Evolutionary conservation across 1,140 invertebrate genomes (phyloP).

Genomic region (Andricus grossulariae): DNA sequence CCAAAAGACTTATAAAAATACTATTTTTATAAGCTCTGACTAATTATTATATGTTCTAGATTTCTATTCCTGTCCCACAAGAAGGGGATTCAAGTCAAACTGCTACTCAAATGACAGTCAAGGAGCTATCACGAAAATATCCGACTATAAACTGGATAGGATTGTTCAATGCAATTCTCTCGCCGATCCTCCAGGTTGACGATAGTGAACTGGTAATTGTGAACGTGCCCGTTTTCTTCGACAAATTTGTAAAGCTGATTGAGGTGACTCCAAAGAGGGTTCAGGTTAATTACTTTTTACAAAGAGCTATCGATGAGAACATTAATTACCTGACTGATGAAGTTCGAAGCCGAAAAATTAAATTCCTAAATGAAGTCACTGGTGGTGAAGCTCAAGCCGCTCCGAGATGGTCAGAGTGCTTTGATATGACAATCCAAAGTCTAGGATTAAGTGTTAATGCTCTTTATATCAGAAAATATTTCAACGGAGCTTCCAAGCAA

Average conservation of each 20-base stretch:
- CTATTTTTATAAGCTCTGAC: no score
- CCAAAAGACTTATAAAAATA: no score
- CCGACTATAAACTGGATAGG: slow-evolving; percentile 7
- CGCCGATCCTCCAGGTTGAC: slow-evolving; percentile 54
- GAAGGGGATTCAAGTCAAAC: not conserved
- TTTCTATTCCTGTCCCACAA: slow-evolving; percentile 76
- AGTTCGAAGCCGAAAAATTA: slow-evolving; percentile 81
- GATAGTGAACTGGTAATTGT: not conserved
- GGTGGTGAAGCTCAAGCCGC: slow-evolving; percentile 83
- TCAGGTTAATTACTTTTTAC: slow-evolving; percentile 88
- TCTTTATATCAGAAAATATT: slow-evolving; percentile 85
- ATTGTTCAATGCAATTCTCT: slow-evolving; percentile 18
- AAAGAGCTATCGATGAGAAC: slow-evolving; percentile 83
- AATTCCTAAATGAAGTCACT: slow-evolving; percentile 83
- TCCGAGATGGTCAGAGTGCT: slow-evolving; percentile 89
- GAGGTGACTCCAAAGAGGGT: slow-evolving; percentile 60
- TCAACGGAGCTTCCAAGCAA: slow-evolving; percentile 83
- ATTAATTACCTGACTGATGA: slow-evolving; percentile 84
- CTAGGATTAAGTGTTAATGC: slow-evolving; percentile 86
- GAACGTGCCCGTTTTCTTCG: not conserved
- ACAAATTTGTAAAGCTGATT: not conserved
- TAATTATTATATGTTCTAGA: slow-evolving; percentile 75
- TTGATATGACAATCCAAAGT: slow-evolving; percentile 82
- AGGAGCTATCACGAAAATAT: slow-evolving; percentile 1
- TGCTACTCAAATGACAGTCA: not conserved